Evolutionary conservation across 2,113 vertebrate species (phyloP), one percentile per base, ranked within the genome.

Genomic region (Perca schrenkii): DNA sequence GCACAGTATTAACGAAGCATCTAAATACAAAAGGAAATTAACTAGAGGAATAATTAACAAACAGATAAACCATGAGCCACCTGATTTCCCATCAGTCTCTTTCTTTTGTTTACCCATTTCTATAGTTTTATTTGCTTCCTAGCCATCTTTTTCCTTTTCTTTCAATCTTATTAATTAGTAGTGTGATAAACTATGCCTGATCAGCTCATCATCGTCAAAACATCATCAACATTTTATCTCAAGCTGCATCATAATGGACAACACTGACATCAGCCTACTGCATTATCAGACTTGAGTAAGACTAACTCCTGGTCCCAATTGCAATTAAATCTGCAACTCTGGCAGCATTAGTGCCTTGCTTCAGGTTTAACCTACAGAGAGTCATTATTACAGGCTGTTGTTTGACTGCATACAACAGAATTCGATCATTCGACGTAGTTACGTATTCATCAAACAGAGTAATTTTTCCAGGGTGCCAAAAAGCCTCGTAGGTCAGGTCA

Each of bases 11-110:
- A 77, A 86, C 60, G 22, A 65, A 75, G 43, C 46, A 87, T 86
- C 75, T 81, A 87, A 86, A 90, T 83, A 83, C 83, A 87, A 79
- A 90, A 83, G 43, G 62, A 91, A 80, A 90, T 90, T 80, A 89
- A 74, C 71, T 1, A 67, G 60, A 82, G 67, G 83, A 88, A 91
- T 90, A 92, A 89, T 90, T 89, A 89, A 92, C 80, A 88, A 91
- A 89, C 64, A 72, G 79, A 92, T 88, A 85, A 88, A 84, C 90
- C 62, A 67, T 47, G 64, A 88, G 71, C 66, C 65, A 75, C 72
- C 74, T 92, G 86, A 93, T 93, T 93, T 93, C 87, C 89, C 90
- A 36, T 74, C 75, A 21, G 86, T 85, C 88, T 89, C 91, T 79
- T 91, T 86, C 11, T 34, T 54, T 25, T 84, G 80, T 84, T 91